Percentiles rank a stretch among this genome's conserved stretches.
These are phyloP conservation scores for Orthosia cruda DNA, from an alignment of 2,888 invertebrate genomes.

Conservation along the genomic window DNA sequence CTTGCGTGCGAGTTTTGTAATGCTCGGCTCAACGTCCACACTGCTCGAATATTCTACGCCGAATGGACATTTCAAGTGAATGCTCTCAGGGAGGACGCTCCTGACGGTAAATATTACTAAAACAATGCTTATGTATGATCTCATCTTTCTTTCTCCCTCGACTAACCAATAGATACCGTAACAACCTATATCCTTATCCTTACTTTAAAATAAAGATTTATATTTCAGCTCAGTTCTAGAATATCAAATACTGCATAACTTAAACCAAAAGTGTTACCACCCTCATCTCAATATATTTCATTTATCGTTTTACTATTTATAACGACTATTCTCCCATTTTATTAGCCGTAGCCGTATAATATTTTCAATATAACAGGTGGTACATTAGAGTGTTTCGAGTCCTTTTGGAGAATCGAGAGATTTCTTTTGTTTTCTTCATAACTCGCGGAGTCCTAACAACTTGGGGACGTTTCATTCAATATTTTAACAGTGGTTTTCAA, in stretches of 20 bases:
- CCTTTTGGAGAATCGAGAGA: conserved; percentile 60
- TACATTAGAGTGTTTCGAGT: conserved; percentile 66
- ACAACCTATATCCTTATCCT: background rate
- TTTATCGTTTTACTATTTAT: conserved; percentile 32
- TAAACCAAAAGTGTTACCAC: conserved; percentile 9
- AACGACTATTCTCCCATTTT: conserved; percentile 23
- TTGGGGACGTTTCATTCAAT: conserved; percentile 41
- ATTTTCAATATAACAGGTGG: conserved; percentile 67
- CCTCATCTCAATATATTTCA: conserved; percentile 18
- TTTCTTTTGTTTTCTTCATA: conserved; percentile 75
- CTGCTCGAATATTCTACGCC: too few species aligned
- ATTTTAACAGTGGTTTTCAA: conserved; percentile 22
- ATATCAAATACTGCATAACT: background rate
- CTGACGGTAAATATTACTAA: too few species aligned
- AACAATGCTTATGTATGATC: too few species aligned
- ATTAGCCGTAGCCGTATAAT: conserved; percentile 58
- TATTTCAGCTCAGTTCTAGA: background rate
- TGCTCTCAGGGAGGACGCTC: too few species aligned
- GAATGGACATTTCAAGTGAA: too few species aligned
- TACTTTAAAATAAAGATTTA: background rate
- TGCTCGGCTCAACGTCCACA: too few species aligned
- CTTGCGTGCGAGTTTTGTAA: too few species aligned
- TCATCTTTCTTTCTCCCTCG: background rate
- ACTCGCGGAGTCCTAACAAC: conserved; percentile 45
- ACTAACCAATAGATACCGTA: background rate